Evolutionary conservation across 2,797 vertebrate species (phyloP).

Genomic region (Sus cebifrons): DNA sequence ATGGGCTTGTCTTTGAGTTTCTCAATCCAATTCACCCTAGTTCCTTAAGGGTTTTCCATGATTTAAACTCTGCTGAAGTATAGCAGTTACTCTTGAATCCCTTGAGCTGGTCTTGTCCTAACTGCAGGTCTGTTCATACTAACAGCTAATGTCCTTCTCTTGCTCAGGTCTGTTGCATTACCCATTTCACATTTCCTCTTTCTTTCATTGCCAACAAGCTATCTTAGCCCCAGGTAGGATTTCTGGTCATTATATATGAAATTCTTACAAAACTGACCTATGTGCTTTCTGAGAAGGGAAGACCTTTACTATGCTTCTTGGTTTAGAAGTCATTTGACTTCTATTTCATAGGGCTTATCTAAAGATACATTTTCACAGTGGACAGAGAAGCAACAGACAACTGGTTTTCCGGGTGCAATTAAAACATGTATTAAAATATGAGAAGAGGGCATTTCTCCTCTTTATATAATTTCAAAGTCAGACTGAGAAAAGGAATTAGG

Average conservation of each 20-base stretch:
- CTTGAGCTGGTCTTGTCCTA: background rate
- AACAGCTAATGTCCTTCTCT: background rate
- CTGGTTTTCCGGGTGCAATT: background rate
- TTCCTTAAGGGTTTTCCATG: constrained; percentile 4
- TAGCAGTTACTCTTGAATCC: background rate
- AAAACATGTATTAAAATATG: constrained; percentile 42
- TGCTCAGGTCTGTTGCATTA: background rate
- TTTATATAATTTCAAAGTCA: constrained; percentile 52
- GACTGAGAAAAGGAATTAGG: constrained; percentile 37
- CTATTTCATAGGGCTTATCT: constrained; percentile 7
- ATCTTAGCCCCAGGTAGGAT: background rate
- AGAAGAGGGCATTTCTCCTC: constrained; percentile 6
- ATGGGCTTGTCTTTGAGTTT: constrained; percentile 20
- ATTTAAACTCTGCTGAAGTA: background rate
- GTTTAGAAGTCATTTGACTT: constrained; percentile 55
- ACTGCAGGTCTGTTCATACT: background rate
- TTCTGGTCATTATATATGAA: background rate
- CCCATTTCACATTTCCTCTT: constrained; percentile 29
- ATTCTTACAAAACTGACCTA: constrained; percentile 19
- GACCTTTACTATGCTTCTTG: background rate
- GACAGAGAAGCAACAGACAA: background rate
- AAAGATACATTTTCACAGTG: constrained; percentile 39
- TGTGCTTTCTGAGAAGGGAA: constrained; percentile 28
- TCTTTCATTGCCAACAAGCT: background rate
- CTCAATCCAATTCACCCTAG: constrained; percentile 33